phyloP scores from a whole-genome alignment of 2,113 vertebrate species.

The Pygathrix nemaeus region DNA sequence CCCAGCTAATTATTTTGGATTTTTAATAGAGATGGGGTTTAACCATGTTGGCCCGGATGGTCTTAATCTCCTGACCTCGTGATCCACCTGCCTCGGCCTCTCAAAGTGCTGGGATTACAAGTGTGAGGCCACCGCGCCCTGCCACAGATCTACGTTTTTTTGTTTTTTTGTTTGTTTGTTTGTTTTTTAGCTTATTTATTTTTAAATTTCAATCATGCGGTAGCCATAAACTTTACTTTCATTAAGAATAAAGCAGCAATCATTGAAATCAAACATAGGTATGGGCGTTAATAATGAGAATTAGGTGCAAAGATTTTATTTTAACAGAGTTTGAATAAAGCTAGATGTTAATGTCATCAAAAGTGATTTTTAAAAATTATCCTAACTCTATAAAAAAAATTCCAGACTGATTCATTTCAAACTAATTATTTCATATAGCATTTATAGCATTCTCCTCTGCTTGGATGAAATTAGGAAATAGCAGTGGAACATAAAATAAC shows the following conservation, averaged over 20 bases:
- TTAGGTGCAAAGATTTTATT: neutral
- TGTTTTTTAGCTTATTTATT: neutral
- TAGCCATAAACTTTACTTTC: neutral
- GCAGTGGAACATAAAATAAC: conserved; percentile 6
- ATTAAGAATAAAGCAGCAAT: neutral
- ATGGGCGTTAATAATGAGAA: neutral
- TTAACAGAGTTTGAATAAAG: neutral
- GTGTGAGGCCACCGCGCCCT: no score
- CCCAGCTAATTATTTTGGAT: no score
- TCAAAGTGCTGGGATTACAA: no score
- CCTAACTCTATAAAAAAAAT: neutral
- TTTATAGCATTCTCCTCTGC: neutral
- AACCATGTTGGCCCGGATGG: no score
- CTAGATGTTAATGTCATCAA: neutral
- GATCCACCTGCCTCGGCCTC: no score
- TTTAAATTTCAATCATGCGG: neutral
- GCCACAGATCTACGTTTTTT: neutral
- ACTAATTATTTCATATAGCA: neutral
- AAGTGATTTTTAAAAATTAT: conserved; percentile 5
- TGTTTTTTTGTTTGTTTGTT: neutral
- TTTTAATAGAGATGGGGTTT: no score
- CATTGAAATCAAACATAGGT: neutral
- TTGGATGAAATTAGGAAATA: neutral
- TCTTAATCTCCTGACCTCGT: no score
- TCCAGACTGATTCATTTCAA: neutral